Base-by-base conservation (phyloP, 2,113 vertebrate genomes). In the Ictalurus punctatus region DNA sequence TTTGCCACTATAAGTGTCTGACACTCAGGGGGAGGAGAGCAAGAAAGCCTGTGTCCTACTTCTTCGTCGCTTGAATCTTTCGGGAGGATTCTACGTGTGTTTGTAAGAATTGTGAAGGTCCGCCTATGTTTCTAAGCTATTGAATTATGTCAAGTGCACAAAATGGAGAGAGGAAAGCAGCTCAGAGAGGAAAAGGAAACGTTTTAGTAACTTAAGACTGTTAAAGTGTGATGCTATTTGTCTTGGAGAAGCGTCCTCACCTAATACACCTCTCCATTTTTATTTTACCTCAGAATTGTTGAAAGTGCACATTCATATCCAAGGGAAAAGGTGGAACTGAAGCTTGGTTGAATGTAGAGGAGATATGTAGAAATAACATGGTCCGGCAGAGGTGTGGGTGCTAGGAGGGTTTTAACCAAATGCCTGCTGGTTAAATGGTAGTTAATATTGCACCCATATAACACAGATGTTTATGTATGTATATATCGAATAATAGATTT, bases 41-140 rank as follows among this genome's bases (percentile, higher is more conserved):
- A 79, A 92, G 94, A 94, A 93, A 94, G 93, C 91, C 92, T 79
- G 87, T 94, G 95, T 91, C 94, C 95, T 95, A 95, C 91, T 95
- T 92, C 81, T 76, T 61, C 82, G 59, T 88, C 94, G 89, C 89
- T 83, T 44, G 88, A 92, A 92, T 95, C 94, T 92, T 93, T 59
- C 69, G 85, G 94, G 94, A 91, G 92, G 93, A 86, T 65, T 65
- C 25, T 88, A 61, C 79, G 34, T 73, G 25, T 81, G 73, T 85
- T 74, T 85, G 27, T 58, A 86, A 54, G 61, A 23, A n/a, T 85
- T 58, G 4, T 69, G 12, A 73, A 74, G 56, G 65, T 34, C 48
- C 27, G 2, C 17, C 7, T 34, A 34, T 44, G 34, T 30, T 25
- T 84, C 40, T 48, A 40, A 85, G 65, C 40, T 69, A 71, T 37